Conservation (phyloP, 1,140 invertebrate genomes). For the Brachystomella parvula region DNA sequence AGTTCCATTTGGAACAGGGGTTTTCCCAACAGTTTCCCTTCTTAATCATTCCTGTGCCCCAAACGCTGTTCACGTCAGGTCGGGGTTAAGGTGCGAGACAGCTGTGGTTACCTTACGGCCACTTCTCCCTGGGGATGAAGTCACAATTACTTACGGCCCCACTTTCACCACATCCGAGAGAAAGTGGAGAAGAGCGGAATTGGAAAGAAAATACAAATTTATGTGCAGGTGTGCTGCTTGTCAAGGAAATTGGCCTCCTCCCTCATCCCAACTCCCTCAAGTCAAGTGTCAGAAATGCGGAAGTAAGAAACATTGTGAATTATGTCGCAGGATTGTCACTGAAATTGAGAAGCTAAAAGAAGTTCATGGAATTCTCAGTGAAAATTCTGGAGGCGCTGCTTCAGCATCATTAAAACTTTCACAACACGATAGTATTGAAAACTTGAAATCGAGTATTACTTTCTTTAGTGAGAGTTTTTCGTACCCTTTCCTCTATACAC, state of each 20-base stretch:
- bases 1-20: neutral
- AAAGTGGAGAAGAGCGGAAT: neutral
- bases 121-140: neutral
- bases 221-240: neutral
- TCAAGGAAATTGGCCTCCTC: neutral
- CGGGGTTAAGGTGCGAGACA: neutral
- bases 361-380: neutral
- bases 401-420: neutral
- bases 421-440: neutral
- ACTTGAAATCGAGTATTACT: neutral
- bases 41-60: slow-evolving; percentile 8
- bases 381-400: neutral
- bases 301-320: neutral
- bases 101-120: neutral
- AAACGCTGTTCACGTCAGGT: neutral
- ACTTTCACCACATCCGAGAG: neutral
- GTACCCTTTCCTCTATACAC: neutral
- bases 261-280: neutral
- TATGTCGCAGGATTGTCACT: neutral
- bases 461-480: neutral
- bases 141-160: slow-evolving; percentile 8
- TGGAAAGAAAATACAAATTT: neutral
- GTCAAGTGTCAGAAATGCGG: neutral
- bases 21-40: slow-evolving; percentile 1
- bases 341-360: neutral